Conservation (phyloP, 2,797 vertebrate species). For the Acridotheres tristis region DNA sequence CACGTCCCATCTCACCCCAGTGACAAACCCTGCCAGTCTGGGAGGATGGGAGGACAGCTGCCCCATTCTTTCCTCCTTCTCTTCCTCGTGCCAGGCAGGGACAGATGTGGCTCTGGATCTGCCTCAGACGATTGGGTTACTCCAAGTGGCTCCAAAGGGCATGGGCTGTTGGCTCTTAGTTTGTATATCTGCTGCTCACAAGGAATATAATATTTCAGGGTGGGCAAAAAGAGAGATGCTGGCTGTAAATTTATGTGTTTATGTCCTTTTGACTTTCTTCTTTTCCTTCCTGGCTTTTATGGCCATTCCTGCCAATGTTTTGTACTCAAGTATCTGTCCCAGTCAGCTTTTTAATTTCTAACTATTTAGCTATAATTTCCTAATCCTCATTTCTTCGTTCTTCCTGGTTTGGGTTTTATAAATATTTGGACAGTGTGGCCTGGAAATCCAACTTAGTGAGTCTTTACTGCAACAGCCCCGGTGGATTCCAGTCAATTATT, state of each 20-base stretch:
- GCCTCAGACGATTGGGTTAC: slow-evolving; percentile 32
- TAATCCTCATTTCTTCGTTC: not conserved
- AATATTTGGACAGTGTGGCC: not conserved
- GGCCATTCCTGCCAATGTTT: not conserved
- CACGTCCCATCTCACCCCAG: not conserved
- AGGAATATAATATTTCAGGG: not conserved
- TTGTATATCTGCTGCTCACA: not conserved
- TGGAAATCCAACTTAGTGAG: not conserved
- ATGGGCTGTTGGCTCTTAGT: not conserved
- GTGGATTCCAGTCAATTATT: not conserved
- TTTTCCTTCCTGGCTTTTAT: not conserved
- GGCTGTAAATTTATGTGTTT: not conserved
- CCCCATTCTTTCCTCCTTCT: slow-evolving; percentile 15
- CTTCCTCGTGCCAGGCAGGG: not conserved
- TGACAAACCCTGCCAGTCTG: not conserved
- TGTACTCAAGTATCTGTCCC: not conserved
- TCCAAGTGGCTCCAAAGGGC: not conserved
- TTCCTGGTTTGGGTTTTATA: not conserved
- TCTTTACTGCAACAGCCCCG: not conserved
- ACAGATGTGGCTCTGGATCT: slow-evolving; percentile 55
- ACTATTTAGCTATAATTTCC: not conserved
- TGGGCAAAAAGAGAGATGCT: not conserved
- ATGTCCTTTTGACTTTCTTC: not conserved
- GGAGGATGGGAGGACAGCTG: slow-evolving; percentile 44
- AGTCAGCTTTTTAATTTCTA: not conserved